These are phyloP conservation scores for Aphelenchoides fujianensis DNA, from an alignment of 1,140 invertebrate species.

Conservation along the genomic window DNA sequence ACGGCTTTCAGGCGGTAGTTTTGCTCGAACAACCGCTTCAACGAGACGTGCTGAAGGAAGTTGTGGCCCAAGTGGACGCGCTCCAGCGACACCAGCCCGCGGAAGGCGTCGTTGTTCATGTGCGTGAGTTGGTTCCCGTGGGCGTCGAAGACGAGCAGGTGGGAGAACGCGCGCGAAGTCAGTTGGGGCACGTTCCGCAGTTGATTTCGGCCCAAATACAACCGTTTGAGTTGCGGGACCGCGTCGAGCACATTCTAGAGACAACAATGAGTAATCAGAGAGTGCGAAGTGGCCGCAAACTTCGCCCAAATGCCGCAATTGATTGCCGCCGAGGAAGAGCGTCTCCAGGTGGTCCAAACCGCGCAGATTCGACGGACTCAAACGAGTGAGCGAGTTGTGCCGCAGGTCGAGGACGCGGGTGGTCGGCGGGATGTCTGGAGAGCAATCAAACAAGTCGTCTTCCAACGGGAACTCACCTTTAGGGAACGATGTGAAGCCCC, in stretches of 20 bases:
- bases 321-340: conserved; percentile 37
- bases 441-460: background rate
- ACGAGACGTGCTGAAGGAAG: conserved; percentile 40
- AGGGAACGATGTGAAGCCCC: background rate
- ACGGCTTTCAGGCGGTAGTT: conserved; percentile 31
- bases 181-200: conserved; percentile 36
- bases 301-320: conserved; percentile 37
- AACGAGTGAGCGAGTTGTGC: conserved; percentile 15
- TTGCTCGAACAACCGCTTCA: conserved; percentile 25
- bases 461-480: conserved; percentile 6
- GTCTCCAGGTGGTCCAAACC: conserved; percentile 32
- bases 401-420: conserved; percentile 29
- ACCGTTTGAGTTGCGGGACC: conserved; percentile 35
- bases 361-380: conserved; percentile 9
- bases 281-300: conserved; percentile 18
- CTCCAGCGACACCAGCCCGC: conserved; percentile 30
- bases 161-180: conserved; percentile 7
- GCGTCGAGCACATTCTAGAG: conserved; percentile 43
- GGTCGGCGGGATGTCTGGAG: conserved; percentile 19
- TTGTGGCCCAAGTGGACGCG: conserved; percentile 36
- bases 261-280: background rate
- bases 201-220: conserved; percentile 43
- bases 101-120: conserved; percentile 34
- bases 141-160: conserved; percentile 34
- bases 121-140: conserved; percentile 37